phyloP scores from a whole-genome alignment of 2,113 vertebrate genomes.

The Trochalopteron elliotii region DNA sequence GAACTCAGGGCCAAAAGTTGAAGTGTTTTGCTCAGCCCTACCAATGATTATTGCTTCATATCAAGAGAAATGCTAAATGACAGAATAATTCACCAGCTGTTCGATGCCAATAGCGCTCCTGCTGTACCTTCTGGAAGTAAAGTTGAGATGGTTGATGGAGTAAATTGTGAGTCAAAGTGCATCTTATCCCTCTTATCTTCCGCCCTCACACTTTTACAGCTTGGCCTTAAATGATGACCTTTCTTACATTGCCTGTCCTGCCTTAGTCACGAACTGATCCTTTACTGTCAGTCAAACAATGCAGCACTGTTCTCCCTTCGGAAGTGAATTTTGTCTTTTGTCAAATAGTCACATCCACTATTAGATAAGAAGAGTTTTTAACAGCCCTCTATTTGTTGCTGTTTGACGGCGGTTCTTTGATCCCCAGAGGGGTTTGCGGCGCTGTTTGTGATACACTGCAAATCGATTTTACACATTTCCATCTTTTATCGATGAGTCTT shows the following conservation, averaged over 20 bases:
- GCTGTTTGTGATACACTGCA: background rate
- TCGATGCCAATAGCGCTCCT: background rate
- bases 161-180: background rate
- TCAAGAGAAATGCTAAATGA: background rate
- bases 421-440: background rate
- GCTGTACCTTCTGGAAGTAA: background rate
- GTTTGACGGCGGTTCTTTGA: background rate
- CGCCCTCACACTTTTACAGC: background rate
- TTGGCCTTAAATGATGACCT: background rate
- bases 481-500: background rate
- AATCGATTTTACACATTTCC: conserved; percentile 25
- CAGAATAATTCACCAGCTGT: background rate
- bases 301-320: background rate
- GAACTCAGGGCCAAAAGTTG: background rate
- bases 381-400: background rate
- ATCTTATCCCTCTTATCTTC: background rate
- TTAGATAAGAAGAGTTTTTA: background rate
- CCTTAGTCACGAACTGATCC: background rate
- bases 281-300: background rate
- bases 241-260: background rate
- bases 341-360: background rate
- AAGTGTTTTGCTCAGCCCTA: background rate
- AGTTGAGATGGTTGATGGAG: background rate
- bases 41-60: background rate
- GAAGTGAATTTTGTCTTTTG: background rate